Percentiles rank a stretch among this genome's conserved stretches.
Conservation (phyloP, 2,888 invertebrate genomes). For the Habrosyne pyritoides region DNA sequence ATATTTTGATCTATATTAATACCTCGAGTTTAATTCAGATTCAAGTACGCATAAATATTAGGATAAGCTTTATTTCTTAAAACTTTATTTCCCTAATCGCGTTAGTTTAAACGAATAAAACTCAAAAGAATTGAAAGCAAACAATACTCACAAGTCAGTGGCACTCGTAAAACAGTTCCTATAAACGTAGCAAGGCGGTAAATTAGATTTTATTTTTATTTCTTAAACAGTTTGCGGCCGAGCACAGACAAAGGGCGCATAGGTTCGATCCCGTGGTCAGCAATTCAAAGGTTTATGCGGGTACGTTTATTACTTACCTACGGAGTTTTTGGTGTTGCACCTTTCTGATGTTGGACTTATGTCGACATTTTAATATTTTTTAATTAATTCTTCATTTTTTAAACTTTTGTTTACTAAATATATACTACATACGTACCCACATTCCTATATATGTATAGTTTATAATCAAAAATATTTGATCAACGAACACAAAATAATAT, state of each 20-base stretch:
- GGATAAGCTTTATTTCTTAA: slow-evolving; percentile 43
- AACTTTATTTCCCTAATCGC: slow-evolving; percentile 49
- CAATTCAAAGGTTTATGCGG: slow-evolving; percentile 82
- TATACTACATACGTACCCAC: too few relatives aligned
- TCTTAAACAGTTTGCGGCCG: slow-evolving; percentile 81
- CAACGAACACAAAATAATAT: too few relatives aligned
- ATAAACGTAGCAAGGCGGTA: slow-evolving; percentile 78
- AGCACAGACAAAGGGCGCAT: slow-evolving; percentile 77
- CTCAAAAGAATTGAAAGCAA: slow-evolving; percentile 64
- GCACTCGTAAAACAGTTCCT: slow-evolving; percentile 74
- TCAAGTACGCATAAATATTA: slow-evolving; percentile 18
- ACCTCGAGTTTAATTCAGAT: not conserved
- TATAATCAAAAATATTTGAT: too few relatives aligned
- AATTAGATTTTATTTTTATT: slow-evolving; percentile 82
- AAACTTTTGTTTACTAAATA: slow-evolving; percentile 3
- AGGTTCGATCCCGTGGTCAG: slow-evolving; percentile 79
- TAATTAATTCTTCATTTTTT: slow-evolving; percentile 17
- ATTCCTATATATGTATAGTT: too few relatives aligned
- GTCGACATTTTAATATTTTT: slow-evolving; percentile 32
- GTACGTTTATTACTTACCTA: slow-evolving; percentile 78
- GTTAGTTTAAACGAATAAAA: slow-evolving; percentile 61
- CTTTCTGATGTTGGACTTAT: slow-evolving; percentile 21
- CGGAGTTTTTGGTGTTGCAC: slow-evolving; percentile 47
- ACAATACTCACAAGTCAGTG: slow-evolving; percentile 66
- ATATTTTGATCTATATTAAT: not conserved